phyloP scores from a whole-genome alignment of 2,797 vertebrate species.

The Numenius phaeopus region DNA sequence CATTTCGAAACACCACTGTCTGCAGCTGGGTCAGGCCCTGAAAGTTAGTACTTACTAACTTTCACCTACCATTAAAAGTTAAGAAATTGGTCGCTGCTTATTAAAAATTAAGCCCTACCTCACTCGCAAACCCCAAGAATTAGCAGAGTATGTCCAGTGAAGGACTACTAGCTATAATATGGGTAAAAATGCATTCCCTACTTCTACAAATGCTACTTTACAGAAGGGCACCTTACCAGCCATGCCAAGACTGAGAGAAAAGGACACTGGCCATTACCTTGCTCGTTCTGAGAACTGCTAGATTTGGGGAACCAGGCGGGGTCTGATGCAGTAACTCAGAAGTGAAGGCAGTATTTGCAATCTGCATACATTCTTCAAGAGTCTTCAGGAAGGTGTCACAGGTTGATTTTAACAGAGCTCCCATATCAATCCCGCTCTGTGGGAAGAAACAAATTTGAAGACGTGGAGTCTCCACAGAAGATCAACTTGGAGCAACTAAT shows the following conservation, averaged over 20 bases:
- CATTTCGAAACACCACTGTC: background rate
- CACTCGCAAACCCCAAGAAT: background rate
- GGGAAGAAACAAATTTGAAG: conserved; percentile 43
- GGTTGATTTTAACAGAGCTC: conserved; percentile 93
- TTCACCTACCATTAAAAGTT: background rate
- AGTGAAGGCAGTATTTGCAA: conserved; percentile 91
- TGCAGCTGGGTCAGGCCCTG: background rate
- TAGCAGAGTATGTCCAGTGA: background rate
- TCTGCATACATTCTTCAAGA: conserved; percentile 98
- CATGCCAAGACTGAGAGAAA: background rate
- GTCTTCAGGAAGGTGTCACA: conserved; percentile 97
- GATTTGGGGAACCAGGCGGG: conserved; percentile 89
- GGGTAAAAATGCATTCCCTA: background rate
- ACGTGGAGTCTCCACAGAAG: background rate
- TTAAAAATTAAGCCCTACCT: background rate
- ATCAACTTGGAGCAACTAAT: background rate
- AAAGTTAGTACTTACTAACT: background rate
- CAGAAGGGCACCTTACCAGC: background rate
- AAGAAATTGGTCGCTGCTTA: background rate
- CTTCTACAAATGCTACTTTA: background rate
- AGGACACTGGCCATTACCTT: conserved; percentile 81
- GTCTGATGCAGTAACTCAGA: conserved; percentile 85
- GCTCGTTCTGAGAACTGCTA: conserved; percentile 87
- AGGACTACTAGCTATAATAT: background rate
- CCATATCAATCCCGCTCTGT: conserved; percentile 84